Percentiles rank a stretch among this genome's conserved stretches.
phyloP scores from a whole-genome alignment of 2,888 invertebrate species.

The Drepanosiphum platanoidis region DNA sequence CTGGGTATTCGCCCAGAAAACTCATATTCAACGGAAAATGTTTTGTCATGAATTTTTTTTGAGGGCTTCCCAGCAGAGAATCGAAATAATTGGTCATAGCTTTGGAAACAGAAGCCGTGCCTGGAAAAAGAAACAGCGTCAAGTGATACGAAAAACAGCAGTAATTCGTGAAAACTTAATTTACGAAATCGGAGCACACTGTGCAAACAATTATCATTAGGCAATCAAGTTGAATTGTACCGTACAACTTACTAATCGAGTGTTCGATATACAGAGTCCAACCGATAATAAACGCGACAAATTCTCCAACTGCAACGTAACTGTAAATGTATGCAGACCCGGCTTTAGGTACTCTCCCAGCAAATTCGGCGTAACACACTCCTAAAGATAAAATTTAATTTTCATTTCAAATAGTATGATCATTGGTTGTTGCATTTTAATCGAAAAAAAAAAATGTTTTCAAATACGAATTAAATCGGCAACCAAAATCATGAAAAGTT shows the following conservation, averaged over 20 bases:
- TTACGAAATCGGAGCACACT: too few species aligned
- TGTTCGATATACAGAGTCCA: conserved; percentile 93
- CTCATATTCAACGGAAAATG: conserved; percentile 73
- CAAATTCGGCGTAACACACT: conserved; percentile 70
- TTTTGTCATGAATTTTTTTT: conserved; percentile 70
- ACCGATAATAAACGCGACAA: conserved; percentile 92
- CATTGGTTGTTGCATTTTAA: too few species aligned
- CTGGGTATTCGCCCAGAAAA: conserved; percentile 76
- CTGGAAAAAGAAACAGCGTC: too few species aligned
- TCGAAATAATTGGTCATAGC: conserved; percentile 80
- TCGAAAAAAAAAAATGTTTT: too few species aligned
- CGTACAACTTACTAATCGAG: conserved; percentile 76
- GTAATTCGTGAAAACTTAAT: too few species aligned
- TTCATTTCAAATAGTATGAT: too few species aligned
- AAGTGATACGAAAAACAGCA: too few species aligned
- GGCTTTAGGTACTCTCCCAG: conserved; percentile 69
- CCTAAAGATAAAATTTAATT: too few species aligned
- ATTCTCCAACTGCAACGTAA: conserved; percentile 75
- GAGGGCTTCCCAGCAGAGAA: conserved; percentile 72
- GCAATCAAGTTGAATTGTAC: too few species aligned
- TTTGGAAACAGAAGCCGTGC: conserved; percentile 80
- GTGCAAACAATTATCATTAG: too few species aligned
- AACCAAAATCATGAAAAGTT: too few species aligned
- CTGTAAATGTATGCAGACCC: conserved; percentile 72
- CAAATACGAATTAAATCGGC: too few species aligned